These are phyloP conservation scores for Pavo muticus DNA, from an alignment of 2,113 vertebrate genomes.

Conservation along the genomic window DNA sequence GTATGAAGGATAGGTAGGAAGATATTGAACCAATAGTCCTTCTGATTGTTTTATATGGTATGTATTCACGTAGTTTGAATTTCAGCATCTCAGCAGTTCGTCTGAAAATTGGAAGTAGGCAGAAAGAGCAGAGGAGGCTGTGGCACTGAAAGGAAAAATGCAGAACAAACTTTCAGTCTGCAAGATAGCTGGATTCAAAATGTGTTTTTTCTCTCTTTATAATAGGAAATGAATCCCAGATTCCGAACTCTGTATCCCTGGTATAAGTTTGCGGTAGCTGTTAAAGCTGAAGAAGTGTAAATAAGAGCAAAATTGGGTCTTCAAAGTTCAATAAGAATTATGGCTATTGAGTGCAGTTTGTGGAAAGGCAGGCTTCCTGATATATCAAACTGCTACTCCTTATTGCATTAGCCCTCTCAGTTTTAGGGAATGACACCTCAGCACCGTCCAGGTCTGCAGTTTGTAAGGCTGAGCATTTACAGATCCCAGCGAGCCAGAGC, in stretches of 20 bases:
- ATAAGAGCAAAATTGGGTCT: not conserved
- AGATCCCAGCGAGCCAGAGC: not conserved
- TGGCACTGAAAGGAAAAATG: not conserved
- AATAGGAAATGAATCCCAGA: conserved; percentile 12
- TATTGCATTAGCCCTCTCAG: not conserved
- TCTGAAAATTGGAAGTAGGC: not conserved
- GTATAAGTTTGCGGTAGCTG: not conserved
- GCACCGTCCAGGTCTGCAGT: not conserved
- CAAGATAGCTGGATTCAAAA: not conserved
- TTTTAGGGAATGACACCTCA: not conserved
- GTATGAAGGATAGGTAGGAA: not conserved
- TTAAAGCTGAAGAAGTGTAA: not conserved
- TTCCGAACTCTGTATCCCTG: not conserved
- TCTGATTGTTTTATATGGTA: not conserved
- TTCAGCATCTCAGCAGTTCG: conserved; percentile 42
- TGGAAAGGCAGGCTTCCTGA: not conserved
- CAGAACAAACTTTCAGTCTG: not conserved
- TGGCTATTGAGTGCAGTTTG: not conserved
- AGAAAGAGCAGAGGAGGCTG: not conserved
- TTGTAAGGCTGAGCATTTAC: not conserved
- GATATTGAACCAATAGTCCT: not conserved
- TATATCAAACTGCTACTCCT: not conserved
- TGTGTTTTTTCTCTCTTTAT: not conserved
- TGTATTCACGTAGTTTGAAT: not conserved
- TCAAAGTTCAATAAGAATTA: not conserved